A percentile compares a stretch with the other conserved stretches of the same genome.
phyloP scores from a whole-genome alignment of 2,888 invertebrate genomes.

The Entomobrya proxima region DNA sequence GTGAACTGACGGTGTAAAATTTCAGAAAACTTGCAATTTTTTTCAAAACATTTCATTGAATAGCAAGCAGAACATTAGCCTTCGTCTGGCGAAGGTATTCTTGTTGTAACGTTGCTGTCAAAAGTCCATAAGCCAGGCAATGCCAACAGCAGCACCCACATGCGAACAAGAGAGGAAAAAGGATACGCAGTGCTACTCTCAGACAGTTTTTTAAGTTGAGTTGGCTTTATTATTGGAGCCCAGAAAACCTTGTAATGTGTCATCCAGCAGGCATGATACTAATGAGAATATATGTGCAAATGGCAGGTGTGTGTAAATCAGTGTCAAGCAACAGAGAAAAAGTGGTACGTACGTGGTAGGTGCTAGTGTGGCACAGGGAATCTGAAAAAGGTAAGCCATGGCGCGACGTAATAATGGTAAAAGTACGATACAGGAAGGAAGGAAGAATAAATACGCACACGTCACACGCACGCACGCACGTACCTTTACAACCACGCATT shows the following conservation, averaged over 20 bases:
- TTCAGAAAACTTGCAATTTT: too few species aligned
- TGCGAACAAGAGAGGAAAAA: background rate
- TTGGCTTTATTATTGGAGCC: background rate
- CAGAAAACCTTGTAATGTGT: background rate
- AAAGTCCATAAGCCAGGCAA: too few species aligned
- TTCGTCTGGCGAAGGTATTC: too few species aligned
- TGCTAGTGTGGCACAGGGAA: too few species aligned
- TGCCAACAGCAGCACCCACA: background rate
- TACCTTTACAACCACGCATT: background rate
- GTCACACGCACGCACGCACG: background rate
- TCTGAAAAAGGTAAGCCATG: background rate
- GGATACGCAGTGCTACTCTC: too few species aligned
- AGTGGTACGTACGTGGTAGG: too few species aligned
- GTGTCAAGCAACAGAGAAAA: constrained; percentile 4
- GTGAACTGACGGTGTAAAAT: too few species aligned
- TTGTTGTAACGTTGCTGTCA: too few species aligned
- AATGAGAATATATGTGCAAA: background rate
- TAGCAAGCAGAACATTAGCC: too few species aligned
- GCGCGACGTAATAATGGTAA: background rate
- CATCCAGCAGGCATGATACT: background rate
- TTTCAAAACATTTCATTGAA: too few species aligned
- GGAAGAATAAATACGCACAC: background rate
- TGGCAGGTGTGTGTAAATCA: constrained; percentile 49
- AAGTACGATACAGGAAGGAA: constrained; percentile 10
- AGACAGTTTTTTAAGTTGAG: background rate